Conservation (phyloP, 1,140 invertebrate species). For the Marisa cornuarietis region DNA sequence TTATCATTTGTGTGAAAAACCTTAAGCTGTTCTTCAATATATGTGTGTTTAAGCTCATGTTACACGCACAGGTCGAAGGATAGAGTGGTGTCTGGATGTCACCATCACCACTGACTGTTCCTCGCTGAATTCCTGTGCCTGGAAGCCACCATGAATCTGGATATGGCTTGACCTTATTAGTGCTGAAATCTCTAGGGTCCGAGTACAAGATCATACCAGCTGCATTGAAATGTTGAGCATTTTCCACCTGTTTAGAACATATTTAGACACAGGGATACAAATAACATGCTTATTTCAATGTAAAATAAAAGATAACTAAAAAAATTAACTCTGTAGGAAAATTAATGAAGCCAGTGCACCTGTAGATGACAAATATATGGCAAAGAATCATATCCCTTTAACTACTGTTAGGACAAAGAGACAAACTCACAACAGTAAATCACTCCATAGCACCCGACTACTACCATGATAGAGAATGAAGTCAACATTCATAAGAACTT, state of each 20-base stretch:
- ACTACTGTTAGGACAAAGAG: too few relatives aligned
- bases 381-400: neutral
- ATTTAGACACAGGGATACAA: too few relatives aligned
- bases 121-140: slow-evolving; percentile 64
- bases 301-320: too few relatives aligned
- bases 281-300: too few relatives aligned
- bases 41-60: too few relatives aligned
- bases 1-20: too few relatives aligned
- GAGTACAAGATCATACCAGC: slow-evolving; percentile 67
- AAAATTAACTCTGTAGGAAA: neutral
- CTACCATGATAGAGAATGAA: too few relatives aligned
- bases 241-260: slow-evolving; percentile 46
- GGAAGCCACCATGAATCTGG: slow-evolving; percentile 70
- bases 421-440: too few relatives aligned
- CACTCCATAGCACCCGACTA: too few relatives aligned
- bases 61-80: slow-evolving; percentile 52
- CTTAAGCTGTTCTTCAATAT: too few relatives aligned
- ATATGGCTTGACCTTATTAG: slow-evolving; percentile 60
- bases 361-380: neutral
- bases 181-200: slow-evolving; percentile 68
- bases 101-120: slow-evolving; percentile 57
- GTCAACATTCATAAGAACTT: too few relatives aligned
- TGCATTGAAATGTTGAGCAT: slow-evolving; percentile 60
- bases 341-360: neutral
- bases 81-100: slow-evolving; percentile 67